phyloP scores from a whole-genome alignment of 2,797 vertebrate genomes.

The Furcifer pardalis region DNA sequence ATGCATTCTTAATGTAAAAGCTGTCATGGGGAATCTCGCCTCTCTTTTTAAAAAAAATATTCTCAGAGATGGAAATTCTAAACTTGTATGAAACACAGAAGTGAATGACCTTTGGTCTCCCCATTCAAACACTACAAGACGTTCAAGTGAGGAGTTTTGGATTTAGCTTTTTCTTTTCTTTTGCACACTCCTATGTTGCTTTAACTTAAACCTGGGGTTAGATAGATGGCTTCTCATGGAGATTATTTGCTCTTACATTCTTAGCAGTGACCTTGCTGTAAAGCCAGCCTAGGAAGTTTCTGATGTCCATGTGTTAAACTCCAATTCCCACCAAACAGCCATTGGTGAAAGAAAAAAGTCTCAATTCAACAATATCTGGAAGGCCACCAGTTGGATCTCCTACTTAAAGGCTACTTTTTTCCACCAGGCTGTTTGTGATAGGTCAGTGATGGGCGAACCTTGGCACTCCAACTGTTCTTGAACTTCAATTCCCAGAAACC shows the following conservation, averaged over 20 bases:
- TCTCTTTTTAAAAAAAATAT: background rate
- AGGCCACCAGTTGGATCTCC: too few relatives aligned
- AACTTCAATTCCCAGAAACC: too few relatives aligned
- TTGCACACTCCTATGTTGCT: too few relatives aligned
- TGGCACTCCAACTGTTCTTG: too few relatives aligned
- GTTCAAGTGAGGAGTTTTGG: background rate
- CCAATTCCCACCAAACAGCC: background rate
- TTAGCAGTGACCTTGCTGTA: conserved; percentile 34
- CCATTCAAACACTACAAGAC: background rate
- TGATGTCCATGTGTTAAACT: background rate
- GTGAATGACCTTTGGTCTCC: background rate
- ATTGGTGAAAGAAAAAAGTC: too few relatives aligned
- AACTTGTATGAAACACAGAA: background rate
- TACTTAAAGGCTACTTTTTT: too few relatives aligned
- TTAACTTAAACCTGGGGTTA: background rate
- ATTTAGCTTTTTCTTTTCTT: background rate
- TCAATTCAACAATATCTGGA: background rate
- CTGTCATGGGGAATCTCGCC: background rate
- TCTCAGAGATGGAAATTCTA: background rate
- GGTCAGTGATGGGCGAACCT: too few relatives aligned
- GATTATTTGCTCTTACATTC: background rate
- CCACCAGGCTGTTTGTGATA: too few relatives aligned
- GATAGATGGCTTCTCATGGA: background rate
- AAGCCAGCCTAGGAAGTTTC: background rate
- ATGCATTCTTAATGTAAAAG: background rate